Conservation (phyloP, 2,113 vertebrate genomes). For the Dipodomys merriami region DNA sequence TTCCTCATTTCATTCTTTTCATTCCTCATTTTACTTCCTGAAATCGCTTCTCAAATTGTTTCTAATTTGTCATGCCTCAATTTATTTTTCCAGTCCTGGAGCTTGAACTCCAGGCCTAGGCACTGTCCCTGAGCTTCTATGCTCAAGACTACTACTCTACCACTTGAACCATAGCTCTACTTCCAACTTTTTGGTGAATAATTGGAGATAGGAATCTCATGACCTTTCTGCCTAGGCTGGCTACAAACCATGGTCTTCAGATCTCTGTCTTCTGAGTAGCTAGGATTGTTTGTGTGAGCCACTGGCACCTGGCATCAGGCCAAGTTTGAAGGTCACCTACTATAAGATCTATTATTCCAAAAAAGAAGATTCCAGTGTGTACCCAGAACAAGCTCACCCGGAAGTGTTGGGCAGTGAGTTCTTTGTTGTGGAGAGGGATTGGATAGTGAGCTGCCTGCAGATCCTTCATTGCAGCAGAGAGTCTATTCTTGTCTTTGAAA, state of each 20-base stretch:
- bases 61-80: neutral
- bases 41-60: neutral
- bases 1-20: neutral
- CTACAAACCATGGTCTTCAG: too few species aligned
- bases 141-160: too few species aligned
- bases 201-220: too few species aligned
- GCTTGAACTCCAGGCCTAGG: too few species aligned
- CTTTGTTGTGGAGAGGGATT: constrained; percentile 70
- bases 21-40: neutral
- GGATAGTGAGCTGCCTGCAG: constrained; percentile 86
- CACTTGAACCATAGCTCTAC: too few species aligned
- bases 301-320: too few species aligned
- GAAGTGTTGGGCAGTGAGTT: constrained; percentile 72
- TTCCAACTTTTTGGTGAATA: too few species aligned
- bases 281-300: too few species aligned
- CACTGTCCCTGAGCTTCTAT: too few species aligned
- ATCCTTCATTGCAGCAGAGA: constrained; percentile 82
- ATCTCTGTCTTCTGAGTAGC: too few species aligned
- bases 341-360: neutral
- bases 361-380: neutral
- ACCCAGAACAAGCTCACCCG: constrained; percentile 5
- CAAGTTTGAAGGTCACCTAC: neutral
- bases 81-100: too few species aligned
- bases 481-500: constrained; percentile 85
- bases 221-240: too few species aligned